Conservation (phyloP, 2,797 vertebrate genomes). For the Poecilia gillii region DNA sequence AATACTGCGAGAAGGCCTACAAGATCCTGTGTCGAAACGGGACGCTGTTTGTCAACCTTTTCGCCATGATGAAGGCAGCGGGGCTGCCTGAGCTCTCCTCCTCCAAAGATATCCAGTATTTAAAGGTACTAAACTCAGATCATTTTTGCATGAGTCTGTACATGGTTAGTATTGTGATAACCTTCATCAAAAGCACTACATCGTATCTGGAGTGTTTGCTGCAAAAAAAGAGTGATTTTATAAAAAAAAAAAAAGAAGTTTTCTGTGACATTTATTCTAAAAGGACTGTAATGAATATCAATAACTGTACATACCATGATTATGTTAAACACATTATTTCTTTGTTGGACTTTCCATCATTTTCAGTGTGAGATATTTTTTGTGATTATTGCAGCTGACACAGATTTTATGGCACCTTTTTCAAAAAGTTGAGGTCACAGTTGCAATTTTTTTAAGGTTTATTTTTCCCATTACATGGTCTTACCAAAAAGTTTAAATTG, state of each 20-base stretch:
- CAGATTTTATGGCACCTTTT: too few relatives aligned
- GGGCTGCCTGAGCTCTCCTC: slow-evolving; percentile 96
- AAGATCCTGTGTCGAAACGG: slow-evolving; percentile 95
- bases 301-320: not conserved
- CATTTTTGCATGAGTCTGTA: not conserved
- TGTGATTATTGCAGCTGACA: too few relatives aligned
- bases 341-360: not conserved
- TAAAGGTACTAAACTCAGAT: slow-evolving; percentile 85
- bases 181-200: not conserved
- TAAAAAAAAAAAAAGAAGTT: not conserved
- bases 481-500: too few relatives aligned
- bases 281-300: not conserved
- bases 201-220: not conserved
- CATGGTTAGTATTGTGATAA: not conserved
- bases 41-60: slow-evolving; percentile 95
- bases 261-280: not conserved
- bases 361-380: not conserved
- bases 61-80: slow-evolving; percentile 97
- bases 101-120: slow-evolving; percentile 98
- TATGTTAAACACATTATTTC: not conserved
- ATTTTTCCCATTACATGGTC: too few relatives aligned
- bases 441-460: too few relatives aligned
- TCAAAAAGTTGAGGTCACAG: too few relatives aligned
- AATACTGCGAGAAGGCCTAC: slow-evolving; percentile 94
- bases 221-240: not conserved